Base-by-base conservation (phyloP, 2,888 invertebrate genomes). In the Dorcus hopei region DNA sequence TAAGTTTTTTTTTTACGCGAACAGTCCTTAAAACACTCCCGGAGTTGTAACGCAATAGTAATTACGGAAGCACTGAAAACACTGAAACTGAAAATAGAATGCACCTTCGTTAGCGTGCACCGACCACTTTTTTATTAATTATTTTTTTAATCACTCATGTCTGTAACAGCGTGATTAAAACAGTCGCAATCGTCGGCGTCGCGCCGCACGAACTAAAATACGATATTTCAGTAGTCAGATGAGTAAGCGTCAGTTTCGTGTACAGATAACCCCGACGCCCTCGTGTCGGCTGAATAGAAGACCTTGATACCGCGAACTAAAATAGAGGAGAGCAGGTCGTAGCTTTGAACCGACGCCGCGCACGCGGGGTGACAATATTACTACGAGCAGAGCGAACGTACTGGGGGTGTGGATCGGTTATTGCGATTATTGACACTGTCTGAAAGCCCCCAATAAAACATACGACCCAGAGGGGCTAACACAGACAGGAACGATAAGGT, bases 241-340 rank as follows among this genome's bases (percentile, higher is more conserved):
- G 74, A 74, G 72, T 72, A 72, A 72, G 73, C 72, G 71, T 48
- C 57, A 68, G 69, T 68, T 65, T 65, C 66, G 66, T 68, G 62
- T 59, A 63, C 63, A 62, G 63, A 66, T 60, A 63, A 54, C 57
- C 63, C 64, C 64, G 65, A 65, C 61, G 65, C 68, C 54, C 65
- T 65, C 66, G 65, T 64, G 52, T 56, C 52, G 63, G 56, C 58
- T 59, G 52, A 57, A 52, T 60, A 56, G 54, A 52, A 56, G 54
- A 54, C 50, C 23, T 49, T 53, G 52, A 53, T 56, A 62, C 57
- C 47, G 62, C 58, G 64, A 54, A 59, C 60, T 48, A 50, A 49
- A 60, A 63, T 63, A 61, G 54, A 56, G 52, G 54, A 60, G 55
- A 58, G 63, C 63, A 63, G 47, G 65, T 65, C 65, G 59, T 60